phyloP scores from a whole-genome alignment of 2,113 vertebrate species.

The Verasper variegatus region DNA sequence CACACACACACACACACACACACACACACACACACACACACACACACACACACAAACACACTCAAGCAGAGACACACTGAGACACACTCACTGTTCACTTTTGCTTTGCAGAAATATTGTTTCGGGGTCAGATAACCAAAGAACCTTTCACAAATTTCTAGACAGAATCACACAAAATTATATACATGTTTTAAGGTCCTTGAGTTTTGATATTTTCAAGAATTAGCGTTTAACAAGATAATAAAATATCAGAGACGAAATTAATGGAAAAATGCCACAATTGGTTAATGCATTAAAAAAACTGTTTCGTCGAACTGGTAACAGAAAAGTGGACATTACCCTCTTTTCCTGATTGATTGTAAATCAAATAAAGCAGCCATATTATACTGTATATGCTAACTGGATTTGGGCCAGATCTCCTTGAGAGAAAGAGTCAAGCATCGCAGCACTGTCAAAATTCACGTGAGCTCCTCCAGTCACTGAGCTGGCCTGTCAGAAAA shows the following conservation, averaged over 20 bases:
- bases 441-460: slow-evolving; percentile 79
- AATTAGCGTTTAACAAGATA: too few species aligned
- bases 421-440: slow-evolving; percentile 69
- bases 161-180: background rate
- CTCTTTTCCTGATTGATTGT: slow-evolving; percentile 9
- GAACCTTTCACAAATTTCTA: too few species aligned
- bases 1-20: background rate
- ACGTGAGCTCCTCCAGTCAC: slow-evolving; percentile 61
- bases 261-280: background rate
- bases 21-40: background rate
- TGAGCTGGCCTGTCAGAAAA: slow-evolving; percentile 31
- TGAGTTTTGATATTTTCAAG: background rate
- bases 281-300: background rate
- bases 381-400: slow-evolving; percentile 4
- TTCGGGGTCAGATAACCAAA: too few species aligned
- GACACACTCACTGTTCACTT: background rate
- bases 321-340: slow-evolving; percentile 2
- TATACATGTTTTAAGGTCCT: background rate
- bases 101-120: background rate
- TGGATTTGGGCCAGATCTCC: slow-evolving; percentile 60
- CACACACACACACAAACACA: background rate
- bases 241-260: too few species aligned
- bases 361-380: slow-evolving; percentile 29
- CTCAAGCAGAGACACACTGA: background rate
- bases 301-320: background rate